Conservation (phyloP, 1,140 invertebrate genomes). For the Aphelenchoides fujianensis region DNA sequence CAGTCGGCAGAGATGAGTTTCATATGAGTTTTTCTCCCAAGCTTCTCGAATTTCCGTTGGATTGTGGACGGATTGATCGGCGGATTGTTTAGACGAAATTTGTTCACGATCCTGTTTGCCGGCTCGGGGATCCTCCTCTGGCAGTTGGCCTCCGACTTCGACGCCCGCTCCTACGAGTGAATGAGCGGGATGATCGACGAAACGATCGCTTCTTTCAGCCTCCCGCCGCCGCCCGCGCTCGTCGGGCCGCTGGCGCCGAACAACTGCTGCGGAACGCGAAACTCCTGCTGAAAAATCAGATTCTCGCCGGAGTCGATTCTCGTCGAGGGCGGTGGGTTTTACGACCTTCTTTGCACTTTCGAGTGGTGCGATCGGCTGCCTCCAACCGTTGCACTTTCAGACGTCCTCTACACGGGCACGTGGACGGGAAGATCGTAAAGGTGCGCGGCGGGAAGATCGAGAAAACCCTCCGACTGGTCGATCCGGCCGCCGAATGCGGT, state of each 20-base stretch:
- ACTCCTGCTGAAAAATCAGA: conserved; percentile 46
- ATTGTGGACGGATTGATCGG: no score
- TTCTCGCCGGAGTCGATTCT: conserved; percentile 55
- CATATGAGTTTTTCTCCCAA: not conserved
- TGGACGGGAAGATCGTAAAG: conserved; percentile 52
- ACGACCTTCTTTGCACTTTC: not conserved
- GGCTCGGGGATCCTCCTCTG: not conserved
- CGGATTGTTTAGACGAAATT: not conserved
- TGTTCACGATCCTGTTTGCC: not conserved
- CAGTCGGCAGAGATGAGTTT: not conserved
- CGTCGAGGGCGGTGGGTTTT: conserved; percentile 43
- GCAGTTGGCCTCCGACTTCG: not conserved
- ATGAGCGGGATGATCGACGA: conserved; percentile 7
- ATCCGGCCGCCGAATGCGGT: conserved; percentile 25
- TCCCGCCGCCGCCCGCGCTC: conserved; percentile 44
- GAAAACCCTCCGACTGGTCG: conserved; percentile 41
- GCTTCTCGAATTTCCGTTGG: not conserved
- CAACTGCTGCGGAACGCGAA: conserved; percentile 32
- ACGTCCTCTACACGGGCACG: conserved; percentile 4
- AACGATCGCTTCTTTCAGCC: no score
- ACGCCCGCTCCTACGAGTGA: not conserved
- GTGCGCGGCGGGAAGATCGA: conserved; percentile 47
- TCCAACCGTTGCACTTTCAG: not conserved
- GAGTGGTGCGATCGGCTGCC: no score
- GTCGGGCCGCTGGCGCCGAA: conserved; percentile 37